A percentile compares a stretch with the other conserved stretches of the same genome.
These are phyloP conservation scores for Drepana falcataria DNA, from an alignment of 2,888 invertebrate species.

Conservation along the genomic window DNA sequence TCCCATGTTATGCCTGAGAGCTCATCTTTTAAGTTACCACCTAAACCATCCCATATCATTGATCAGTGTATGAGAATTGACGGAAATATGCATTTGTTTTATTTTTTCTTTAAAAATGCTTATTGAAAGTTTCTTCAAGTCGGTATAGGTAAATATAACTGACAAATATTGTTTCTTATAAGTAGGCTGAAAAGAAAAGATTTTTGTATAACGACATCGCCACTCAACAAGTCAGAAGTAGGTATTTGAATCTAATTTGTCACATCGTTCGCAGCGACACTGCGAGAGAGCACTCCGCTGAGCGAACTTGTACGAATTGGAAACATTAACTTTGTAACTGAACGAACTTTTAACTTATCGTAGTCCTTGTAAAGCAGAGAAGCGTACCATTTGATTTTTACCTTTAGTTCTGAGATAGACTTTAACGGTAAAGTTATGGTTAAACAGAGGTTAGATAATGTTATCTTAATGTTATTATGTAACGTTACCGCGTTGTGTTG, in stretches of 20 bases:
- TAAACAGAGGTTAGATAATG: not conserved
- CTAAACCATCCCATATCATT: no score
- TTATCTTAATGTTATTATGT: not conserved
- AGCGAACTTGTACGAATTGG: conserved; percentile 15
- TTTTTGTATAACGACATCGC: conserved; percentile 13
- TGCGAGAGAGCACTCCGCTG: conserved; percentile 2
- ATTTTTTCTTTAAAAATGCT: no score
- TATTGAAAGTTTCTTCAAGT: no score
- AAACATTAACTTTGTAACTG: conserved; percentile 17
- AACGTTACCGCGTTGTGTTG: not conserved
- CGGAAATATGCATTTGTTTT: no score
- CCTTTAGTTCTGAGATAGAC: not conserved
- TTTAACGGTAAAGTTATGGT: not conserved
- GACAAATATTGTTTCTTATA: not conserved
- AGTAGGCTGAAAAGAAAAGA: not conserved
- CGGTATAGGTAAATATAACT: no score
- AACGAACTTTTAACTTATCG: conserved; percentile 14
- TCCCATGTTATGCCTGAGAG: no score
- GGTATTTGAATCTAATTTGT: conserved; percentile 24
- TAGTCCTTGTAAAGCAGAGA: conserved; percentile 8
- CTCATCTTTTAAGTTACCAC: no score
- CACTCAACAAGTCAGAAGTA: conserved; percentile 17
- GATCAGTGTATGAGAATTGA: no score
- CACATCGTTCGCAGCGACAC: conserved; percentile 12
- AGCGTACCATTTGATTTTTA: conserved; percentile 5